These are phyloP conservation scores for Spodoptera litura DNA, from an alignment of 1,140 invertebrate species.

Conservation along the genomic window DNA sequence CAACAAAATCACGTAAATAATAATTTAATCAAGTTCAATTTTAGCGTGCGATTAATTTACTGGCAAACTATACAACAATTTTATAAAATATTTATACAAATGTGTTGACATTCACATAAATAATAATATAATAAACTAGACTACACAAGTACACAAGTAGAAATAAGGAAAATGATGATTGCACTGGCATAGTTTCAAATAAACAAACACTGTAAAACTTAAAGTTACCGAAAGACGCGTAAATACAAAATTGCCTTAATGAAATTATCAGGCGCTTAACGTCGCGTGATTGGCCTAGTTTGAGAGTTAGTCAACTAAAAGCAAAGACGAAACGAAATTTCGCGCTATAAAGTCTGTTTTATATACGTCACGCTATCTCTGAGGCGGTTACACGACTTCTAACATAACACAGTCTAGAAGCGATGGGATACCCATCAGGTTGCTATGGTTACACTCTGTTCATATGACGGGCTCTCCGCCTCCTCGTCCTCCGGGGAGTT, in stretches of 20 bases:
- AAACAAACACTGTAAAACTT: too few species aligned
- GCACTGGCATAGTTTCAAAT: background rate
- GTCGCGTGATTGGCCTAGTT: too few species aligned
- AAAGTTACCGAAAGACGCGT: too few species aligned
- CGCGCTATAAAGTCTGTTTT: constrained; percentile 7
- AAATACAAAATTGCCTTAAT: too few species aligned
- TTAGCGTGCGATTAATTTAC: background rate
- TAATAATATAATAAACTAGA: constrained; percentile 1
- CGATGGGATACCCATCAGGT: constrained; percentile 42
- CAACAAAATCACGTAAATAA: background rate
- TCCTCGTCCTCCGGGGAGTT: constrained; percentile 48
- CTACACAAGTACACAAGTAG: background rate
- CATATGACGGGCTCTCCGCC: constrained; percentile 43
- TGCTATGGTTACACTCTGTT: constrained; percentile 47
- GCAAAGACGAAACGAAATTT: background rate
- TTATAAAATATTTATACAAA: background rate
- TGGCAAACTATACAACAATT: constrained; percentile 8
- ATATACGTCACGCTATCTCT: background rate
- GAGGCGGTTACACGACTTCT: constrained; percentile 1
- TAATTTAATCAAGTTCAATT: constrained; percentile 3
- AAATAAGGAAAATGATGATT: background rate
- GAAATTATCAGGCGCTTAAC: too few species aligned
- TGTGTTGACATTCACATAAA: constrained; percentile 16
- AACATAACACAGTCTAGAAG: constrained; percentile 37
- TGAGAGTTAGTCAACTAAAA: too few species aligned